Base-by-base conservation (phyloP, 2,113 vertebrate species). In the Manacus vitellinus region DNA sequence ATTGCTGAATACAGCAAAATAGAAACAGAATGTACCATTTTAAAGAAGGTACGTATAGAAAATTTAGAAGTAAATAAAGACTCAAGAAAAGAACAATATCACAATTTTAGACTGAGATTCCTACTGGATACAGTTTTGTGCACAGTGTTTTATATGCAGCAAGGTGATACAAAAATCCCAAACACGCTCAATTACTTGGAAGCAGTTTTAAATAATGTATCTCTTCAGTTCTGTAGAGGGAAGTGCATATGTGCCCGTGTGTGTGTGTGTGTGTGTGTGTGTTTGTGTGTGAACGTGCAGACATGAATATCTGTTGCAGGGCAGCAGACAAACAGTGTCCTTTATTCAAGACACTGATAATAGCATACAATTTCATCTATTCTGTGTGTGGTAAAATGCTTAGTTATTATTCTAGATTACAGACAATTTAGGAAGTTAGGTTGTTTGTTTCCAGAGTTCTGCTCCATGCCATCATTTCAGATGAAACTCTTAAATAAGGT, bases 1-100 rank as follows among this genome's bases (percentile, higher is more conserved):
- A 98, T 98, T 98, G 97, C 97, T 97, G 97, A 97, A 97, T 96
- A 94, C 91, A 61, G 89, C 93, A 97, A 97, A 97, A 97, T 78
- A 96, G 97, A 97, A 93, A 97, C 91, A 93, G 96, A 97, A 98
- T 88, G 89, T 94, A 95, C 97, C 95, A 97, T 97, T 98, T 97
- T 91, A 88, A 97, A 96, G 91, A 98, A 90, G 92, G 92, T 75
- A 95, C 9, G 15, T 91, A 75, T 84, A 86, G 92, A 96, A 96
- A 96, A 94, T 91, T 74, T 89, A 95, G 91, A 97, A 95, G 84
- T 68, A 89, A 97, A 98, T 97, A 97, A 97, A 76, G 66, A 82
- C 58, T 67, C 25, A 71, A 62, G n/a, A 41, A 59, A 85, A 88
- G 37, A 88, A 79, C 76, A 90, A 10, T 37, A 94, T 76, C 31